These are phyloP conservation scores for Babylonia areolata DNA, from an alignment of 1,140 invertebrate genomes.

Conservation along the genomic window DNA sequence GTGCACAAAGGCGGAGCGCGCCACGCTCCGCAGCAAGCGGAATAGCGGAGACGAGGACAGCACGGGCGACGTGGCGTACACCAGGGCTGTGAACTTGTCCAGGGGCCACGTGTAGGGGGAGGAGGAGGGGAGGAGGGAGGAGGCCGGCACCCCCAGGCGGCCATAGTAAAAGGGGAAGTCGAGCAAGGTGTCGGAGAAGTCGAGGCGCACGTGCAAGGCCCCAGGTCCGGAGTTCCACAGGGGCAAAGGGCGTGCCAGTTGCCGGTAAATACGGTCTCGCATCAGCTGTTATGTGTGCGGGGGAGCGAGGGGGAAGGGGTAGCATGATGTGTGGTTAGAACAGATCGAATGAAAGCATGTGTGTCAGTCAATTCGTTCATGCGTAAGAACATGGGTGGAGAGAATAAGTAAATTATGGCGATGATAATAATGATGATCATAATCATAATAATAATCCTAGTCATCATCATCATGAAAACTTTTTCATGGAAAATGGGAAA, in stretches of 20 bases:
- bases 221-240: constrained; percentile 94
- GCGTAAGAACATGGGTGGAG: too few relatives aligned
- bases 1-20: constrained; percentile 81
- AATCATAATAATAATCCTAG: too few relatives aligned
- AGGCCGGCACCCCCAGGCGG: neutral
- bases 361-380: too few relatives aligned
- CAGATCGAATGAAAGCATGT: too few relatives aligned
- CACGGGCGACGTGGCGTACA: constrained; percentile 83
- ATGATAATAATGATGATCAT: too few relatives aligned
- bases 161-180: neutral
- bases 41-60: constrained; percentile 84
- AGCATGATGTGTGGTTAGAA: too few relatives aligned
- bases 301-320: too few relatives aligned
- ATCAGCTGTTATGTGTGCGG: constrained; percentile 92
- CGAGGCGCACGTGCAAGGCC: constrained; percentile 90
- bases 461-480: too few relatives aligned
- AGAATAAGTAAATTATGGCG: too few relatives aligned
- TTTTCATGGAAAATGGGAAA: too few relatives aligned
- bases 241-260: constrained; percentile 84
- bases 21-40: constrained; percentile 88
- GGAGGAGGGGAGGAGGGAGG: constrained; percentile 81
- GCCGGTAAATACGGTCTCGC: constrained; percentile 87
- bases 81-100: constrained; percentile 89
- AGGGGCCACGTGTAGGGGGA: constrained; percentile 77
- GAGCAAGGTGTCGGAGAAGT: constrained; percentile 71